Evolutionary conservation across 2,888 invertebrate genomes (phyloP).

Genomic region (Erebia aethiops): DNA sequence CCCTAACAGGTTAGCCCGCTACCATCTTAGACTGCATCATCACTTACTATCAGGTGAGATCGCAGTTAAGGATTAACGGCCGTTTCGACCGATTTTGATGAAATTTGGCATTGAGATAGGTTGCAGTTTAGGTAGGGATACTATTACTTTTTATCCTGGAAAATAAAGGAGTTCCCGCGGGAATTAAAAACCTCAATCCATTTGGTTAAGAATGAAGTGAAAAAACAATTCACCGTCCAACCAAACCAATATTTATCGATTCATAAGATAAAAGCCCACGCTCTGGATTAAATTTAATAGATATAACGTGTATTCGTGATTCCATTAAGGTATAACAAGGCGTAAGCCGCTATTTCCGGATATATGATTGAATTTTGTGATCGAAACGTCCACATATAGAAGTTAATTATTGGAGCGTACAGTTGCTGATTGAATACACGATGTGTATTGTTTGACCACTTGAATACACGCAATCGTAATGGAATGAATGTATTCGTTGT

Average conservation of each 20-base stretch:
- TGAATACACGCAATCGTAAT: conserved; percentile 7
- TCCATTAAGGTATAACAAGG: conserved; percentile 7
- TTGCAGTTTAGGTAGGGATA: no score
- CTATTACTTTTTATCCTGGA: no score
- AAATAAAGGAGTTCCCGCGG: no score
- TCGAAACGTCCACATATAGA: conserved; percentile 10
- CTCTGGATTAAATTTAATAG: not conserved
- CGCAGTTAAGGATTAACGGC: no score
- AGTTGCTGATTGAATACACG: conserved; percentile 20
- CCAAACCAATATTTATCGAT: not conserved
- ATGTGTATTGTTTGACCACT: conserved; percentile 12
- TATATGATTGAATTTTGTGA: conserved; percentile 16
- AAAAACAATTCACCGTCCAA: no score
- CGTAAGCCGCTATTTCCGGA: conserved; percentile 2
- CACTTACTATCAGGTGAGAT: no score
- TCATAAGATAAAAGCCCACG: not conserved
- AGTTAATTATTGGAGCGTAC: conserved; percentile 27
- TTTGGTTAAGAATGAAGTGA: no score
- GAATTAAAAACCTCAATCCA: no score
- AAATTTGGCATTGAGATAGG: no score
- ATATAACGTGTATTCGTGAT: not conserved
- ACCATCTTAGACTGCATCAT: no score
- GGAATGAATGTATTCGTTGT: not conserved
- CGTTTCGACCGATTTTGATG: no score
- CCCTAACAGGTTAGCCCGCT: no score